phyloP scores from a whole-genome alignment of 2,797 vertebrate species.

The Enteromius thamalakanensis region DNA sequence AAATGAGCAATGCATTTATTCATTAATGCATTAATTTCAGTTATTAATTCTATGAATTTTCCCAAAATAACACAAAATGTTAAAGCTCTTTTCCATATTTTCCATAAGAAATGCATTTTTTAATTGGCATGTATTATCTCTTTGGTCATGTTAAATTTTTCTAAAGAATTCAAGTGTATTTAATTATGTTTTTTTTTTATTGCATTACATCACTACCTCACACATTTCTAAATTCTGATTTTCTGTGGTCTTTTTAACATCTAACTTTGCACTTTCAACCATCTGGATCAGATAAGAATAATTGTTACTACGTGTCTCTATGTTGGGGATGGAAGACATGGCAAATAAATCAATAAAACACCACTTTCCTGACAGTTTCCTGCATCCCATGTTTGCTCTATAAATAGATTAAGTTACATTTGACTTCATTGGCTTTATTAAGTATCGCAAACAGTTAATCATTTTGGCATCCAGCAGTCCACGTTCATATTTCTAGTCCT shows the following conservation, averaged over 20 bases:
- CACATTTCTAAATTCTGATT: constrained; percentile 3
- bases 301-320: constrained; percentile 10
- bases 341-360: constrained; percentile 46
- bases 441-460: constrained; percentile 34
- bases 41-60: not conserved
- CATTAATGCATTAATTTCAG: not conserved
- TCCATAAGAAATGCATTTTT: too few relatives aligned
- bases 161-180: not conserved
- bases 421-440: constrained; percentile 43
- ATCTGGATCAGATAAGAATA: constrained; percentile 36
- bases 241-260: not conserved
- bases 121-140: not conserved
- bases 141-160: not conserved
- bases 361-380: constrained; percentile 7
- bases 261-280: constrained; percentile 4
- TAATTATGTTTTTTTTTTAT: not conserved
- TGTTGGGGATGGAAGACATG: constrained; percentile 36
- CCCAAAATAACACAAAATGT: not conserved
- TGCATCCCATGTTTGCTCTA: constrained; percentile 29
- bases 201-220: not conserved
- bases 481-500: constrained; percentile 38
- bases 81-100: not conserved
- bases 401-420: constrained; percentile 51
- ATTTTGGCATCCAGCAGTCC: constrained; percentile 23
- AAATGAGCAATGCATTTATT: not conserved